Percentiles rank a stretch among this genome's conserved stretches.
phyloP scores from a whole-genome alignment of 2,888 invertebrate genomes.

The Phalangium opilio region DNA sequence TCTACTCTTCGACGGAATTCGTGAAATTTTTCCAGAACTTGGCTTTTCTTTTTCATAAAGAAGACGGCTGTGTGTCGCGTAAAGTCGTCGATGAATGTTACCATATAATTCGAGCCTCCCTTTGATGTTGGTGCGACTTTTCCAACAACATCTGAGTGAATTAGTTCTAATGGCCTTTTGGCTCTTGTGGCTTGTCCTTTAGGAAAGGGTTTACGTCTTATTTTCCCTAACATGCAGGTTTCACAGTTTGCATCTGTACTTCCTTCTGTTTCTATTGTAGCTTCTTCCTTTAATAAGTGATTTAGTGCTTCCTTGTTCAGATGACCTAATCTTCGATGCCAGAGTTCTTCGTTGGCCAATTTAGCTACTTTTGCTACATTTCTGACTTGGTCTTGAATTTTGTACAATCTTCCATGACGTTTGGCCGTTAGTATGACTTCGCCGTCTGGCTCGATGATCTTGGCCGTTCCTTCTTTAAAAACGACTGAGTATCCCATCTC shows the following conservation, averaged over 20 bases:
- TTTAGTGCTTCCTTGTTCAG: background rate
- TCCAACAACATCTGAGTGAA: slow-evolving; percentile 6
- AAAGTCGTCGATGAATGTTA: slow-evolving; percentile 4
- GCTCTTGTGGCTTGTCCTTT: slow-evolving; percentile 1
- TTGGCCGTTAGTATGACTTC: background rate
- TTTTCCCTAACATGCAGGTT: slow-evolving; percentile 2
- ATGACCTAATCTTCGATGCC: slow-evolving; percentile 3
- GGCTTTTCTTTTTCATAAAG: background rate
- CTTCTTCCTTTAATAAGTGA: no score
- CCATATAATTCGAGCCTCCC: slow-evolving; percentile 4
- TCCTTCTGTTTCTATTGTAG: no score
- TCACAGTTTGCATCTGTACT: background rate
- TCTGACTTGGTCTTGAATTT: slow-evolving; percentile 1
- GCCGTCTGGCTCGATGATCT: background rate
- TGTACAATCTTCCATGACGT: slow-evolving; percentile 4
- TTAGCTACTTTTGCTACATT: background rate
- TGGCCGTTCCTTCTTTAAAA: slow-evolving; percentile 6
- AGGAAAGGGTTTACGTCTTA: slow-evolving; percentile 4
- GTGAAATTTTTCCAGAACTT: no score
- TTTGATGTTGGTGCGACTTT: slow-evolving; percentile 4
- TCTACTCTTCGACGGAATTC: no score
- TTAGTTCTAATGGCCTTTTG: slow-evolving; percentile 3
- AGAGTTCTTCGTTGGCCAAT: background rate
- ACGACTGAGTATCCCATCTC: slow-evolving; percentile 4
- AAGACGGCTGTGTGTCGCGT: slow-evolving; percentile 1